Percentiles rank a stretch among this genome's conserved stretches.
Evolutionary conservation across 2,113 vertebrate genomes (phyloP).

Genomic region (Burhinus bistriatus): DNA sequence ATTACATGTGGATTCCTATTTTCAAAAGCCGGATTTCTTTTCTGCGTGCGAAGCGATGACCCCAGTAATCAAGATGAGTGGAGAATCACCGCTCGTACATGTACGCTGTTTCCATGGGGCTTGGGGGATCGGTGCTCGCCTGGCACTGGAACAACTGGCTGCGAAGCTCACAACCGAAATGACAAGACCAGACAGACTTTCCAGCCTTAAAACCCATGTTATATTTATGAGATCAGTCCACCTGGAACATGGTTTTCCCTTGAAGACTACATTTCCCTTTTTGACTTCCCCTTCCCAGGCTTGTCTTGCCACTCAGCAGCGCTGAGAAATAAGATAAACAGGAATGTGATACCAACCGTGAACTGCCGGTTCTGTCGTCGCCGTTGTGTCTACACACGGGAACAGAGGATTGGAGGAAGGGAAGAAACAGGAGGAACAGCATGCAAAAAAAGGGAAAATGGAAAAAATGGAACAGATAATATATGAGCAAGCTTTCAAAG

Average conservation of each 20-base stretch:
- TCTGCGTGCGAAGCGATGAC: no score
- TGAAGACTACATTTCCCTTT: constrained; percentile 68
- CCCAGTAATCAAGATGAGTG: no score
- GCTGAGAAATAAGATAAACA: constrained; percentile 81
- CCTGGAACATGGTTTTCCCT: constrained; percentile 55
- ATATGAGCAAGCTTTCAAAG: constrained; percentile 86
- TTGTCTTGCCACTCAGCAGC: constrained; percentile 79
- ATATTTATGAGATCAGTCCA: constrained; percentile 36
- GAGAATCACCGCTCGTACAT: no score
- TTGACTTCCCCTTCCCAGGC: constrained; percentile 67
- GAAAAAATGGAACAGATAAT: constrained; percentile 90
- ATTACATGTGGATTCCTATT: background rate
- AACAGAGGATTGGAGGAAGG: constrained; percentile 88
- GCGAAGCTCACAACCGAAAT: constrained; percentile 52
- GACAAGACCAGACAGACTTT: constrained; percentile 59
- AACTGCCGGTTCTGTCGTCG: constrained; percentile 84
- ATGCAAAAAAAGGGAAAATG: constrained; percentile 89
- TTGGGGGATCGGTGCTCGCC: background rate
- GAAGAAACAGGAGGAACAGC: constrained; percentile 86
- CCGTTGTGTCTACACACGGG: constrained; percentile 86
- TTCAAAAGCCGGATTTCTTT: background rate
- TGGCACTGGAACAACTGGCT: background rate
- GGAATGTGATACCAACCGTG: constrained; percentile 88
- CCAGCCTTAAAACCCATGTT: constrained; percentile 43
- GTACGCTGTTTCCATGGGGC: background rate